Percentiles rank a stretch among this genome's conserved stretches.
Conservation (phyloP, 1,140 invertebrate species). For the Anastrepha obliqua region DNA sequence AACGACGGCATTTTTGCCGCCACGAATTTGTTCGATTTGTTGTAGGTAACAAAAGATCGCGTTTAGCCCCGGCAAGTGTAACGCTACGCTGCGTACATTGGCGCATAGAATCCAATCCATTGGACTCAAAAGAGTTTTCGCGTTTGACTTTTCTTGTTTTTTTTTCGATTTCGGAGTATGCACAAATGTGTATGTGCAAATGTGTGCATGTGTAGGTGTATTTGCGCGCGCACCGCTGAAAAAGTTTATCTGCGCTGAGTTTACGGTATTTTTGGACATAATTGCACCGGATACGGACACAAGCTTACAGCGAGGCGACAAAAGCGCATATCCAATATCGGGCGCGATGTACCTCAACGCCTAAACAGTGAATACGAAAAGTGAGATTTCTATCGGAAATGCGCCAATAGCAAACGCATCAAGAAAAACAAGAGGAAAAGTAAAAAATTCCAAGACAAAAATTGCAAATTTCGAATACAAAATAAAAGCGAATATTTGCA, state of each 20-base stretch:
- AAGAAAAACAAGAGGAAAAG: background rate
- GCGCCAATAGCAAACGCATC: background rate
- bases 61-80: background rate
- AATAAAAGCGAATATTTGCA: background rate
- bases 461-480: background rate
- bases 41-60: slow-evolving; percentile 27
- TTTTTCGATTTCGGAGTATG: background rate
- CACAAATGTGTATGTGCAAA: background rate
- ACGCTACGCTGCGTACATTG: slow-evolving; percentile 12
- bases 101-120: background rate
- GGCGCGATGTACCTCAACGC: background rate
- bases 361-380: background rate
- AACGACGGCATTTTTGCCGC: slow-evolving; percentile 10
- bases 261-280: slow-evolving; percentile 51
- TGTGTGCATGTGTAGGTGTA: slow-evolving; percentile 10
- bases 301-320: background rate
- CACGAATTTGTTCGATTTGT: background rate
- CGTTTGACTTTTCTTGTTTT: background rate
- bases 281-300: slow-evolving; percentile 54
- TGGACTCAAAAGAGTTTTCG: background rate
- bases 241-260: slow-evolving; percentile 31
- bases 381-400: background rate
- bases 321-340: background rate
- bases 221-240: slow-evolving; percentile 35
- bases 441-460: background rate